Evolutionary conservation across 2,113 vertebrate species (phyloP), one percentile per base, ranked within the genome.

Genomic region (Platanista minor): DNA sequence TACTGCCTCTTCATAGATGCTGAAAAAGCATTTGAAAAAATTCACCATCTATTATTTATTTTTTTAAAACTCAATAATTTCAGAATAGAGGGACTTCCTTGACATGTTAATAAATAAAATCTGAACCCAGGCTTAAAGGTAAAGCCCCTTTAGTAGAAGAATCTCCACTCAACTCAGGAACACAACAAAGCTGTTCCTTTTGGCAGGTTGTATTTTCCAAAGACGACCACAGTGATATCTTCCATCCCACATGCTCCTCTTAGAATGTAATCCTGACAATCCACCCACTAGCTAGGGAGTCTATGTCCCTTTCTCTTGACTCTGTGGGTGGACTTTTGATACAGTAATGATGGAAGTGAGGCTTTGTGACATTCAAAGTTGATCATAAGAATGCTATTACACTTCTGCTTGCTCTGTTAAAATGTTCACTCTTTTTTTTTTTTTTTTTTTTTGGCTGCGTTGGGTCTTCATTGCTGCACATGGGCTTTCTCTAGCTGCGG

Each of bases 11-110:
- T 52, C 21, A 27, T 25, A 57, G 15, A 31, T 67, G 18, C 61
- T 49, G 36, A 78, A 64, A 92, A 90, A 43, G 33, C 82, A 80
- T 80, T 92, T 90, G 78, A 75, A 88, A 93, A 80, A 77, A 89
- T 10, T 49, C 23, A 84, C 52, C 49, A 87, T 33, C 43, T 57
- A 57, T 57, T 57, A 57, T 21, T 91, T 88, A 31, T 59, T 94
- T 57, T 72, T 74, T 4, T 2, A 52, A 87, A 57, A 31, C n/a
- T 18, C 52, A 57, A 8, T 74, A 43, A 77, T 91, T 96, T 74
- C 62, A 59, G 61, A 83, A 52, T 29, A 81, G 46, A 87, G 61
- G 21, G 11, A 36, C 5, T 96, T 93, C 27, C 3, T 81, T 95
- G 66, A 81, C n/a, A 75, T 43, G 46, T n/a, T n/a, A 84, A 66